A percentile compares a stretch with the other conserved stretches of the same genome.
Conservation (phyloP, 2,888 invertebrate genomes). For the Gibbula magus region DNA sequence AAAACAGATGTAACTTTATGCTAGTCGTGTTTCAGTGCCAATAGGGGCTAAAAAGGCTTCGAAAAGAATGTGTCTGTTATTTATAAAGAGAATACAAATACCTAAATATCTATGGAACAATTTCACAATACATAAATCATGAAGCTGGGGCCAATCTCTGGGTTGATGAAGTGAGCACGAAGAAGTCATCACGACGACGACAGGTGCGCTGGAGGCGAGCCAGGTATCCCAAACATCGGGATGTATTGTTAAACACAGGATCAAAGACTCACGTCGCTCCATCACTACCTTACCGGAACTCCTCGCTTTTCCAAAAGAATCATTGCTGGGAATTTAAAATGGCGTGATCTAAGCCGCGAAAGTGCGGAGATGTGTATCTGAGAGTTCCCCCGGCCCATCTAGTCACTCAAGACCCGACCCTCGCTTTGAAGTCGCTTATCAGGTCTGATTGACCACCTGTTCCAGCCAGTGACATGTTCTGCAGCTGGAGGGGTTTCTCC, state of each 20-base stretch:
- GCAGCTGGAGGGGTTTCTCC: background rate
- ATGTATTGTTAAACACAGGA: background rate
- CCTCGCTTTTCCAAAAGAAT: slow-evolving; percentile 2
- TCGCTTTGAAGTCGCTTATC: slow-evolving; percentile 10
- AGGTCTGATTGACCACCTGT: background rate
- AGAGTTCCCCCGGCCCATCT: background rate
- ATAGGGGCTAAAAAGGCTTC: too few relatives aligned
- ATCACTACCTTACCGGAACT: background rate
- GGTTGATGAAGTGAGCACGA: too few relatives aligned
- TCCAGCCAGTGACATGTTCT: background rate
- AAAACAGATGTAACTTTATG: too few relatives aligned
- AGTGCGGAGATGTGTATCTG: slow-evolving; percentile 8
- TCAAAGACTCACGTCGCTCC: background rate
- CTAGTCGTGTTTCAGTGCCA: too few relatives aligned
- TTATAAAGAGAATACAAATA: too few relatives aligned
- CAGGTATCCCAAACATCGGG: background rate
- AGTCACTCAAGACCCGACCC: slow-evolving; percentile 1
- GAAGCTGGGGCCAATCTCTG: too few relatives aligned
- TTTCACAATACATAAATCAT: too few relatives aligned
- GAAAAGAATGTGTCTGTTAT: too few relatives aligned
- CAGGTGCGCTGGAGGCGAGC: background rate
- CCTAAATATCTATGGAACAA: too few relatives aligned
- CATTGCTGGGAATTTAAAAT: slow-evolving; percentile 11
- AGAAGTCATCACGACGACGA: background rate
- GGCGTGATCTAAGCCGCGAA: background rate